Conservation (phyloP, 1,140 invertebrate species). For the Contarinia nasturtii region DNA sequence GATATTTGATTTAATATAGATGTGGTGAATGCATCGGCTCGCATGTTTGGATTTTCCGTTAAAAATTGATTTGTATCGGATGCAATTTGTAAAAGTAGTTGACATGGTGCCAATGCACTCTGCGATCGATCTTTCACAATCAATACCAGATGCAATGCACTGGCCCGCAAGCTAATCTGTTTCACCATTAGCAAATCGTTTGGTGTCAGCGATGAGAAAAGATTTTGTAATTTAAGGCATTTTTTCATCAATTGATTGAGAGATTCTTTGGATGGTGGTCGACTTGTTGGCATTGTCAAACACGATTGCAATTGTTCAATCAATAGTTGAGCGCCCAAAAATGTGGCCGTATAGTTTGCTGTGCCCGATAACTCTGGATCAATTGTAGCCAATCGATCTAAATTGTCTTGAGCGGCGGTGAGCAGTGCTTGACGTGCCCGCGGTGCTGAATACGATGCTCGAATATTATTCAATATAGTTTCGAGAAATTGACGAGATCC, state of each 20-base stretch:
- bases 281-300: slow-evolving; percentile 13
- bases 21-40: slow-evolving; percentile 58
- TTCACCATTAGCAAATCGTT: slow-evolving; percentile 56
- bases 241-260: slow-evolving; percentile 39
- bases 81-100: slow-evolving; percentile 22
- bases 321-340: slow-evolving; percentile 46
- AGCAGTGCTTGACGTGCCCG: slow-evolving; percentile 31
- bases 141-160: slow-evolving; percentile 65
- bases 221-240: slow-evolving; percentile 57
- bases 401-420: slow-evolving; percentile 49
- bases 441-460: slow-evolving; percentile 36
- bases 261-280: slow-evolving; percentile 20
- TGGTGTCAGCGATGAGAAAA: slow-evolving; percentile 60
- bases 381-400: slow-evolving; percentile 61
- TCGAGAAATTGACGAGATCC: slow-evolving; percentile 42
- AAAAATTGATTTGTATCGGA: slow-evolving; percentile 18
- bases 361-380: slow-evolving; percentile 63
- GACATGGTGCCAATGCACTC: slow-evolving; percentile 28
- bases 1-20: slow-evolving; percentile 59
- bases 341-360: slow-evolving; percentile 68
- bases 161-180: slow-evolving; percentile 64
- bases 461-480: slow-evolving; percentile 48
- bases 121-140: slow-evolving; percentile 32
- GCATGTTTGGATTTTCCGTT: slow-evolving; percentile 22
- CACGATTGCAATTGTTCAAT: slow-evolving; percentile 23